phyloP scores from a whole-genome alignment of 2,113 vertebrate species.

The Budorcas taxicolor region DNA sequence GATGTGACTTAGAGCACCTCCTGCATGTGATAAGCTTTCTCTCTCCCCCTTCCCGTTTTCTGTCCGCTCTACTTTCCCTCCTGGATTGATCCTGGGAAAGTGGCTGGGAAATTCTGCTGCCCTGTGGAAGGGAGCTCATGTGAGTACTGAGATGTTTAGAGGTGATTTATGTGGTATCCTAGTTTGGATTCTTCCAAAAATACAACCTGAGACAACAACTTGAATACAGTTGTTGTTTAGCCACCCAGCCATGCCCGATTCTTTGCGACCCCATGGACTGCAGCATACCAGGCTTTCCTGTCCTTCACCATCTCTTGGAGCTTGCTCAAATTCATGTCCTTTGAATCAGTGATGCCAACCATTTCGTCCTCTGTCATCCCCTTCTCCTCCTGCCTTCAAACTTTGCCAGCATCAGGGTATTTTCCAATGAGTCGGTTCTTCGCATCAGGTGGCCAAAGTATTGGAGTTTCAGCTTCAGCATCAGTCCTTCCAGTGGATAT shows the following conservation, averaged over 20 bases:
- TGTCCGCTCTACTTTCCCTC: neutral
- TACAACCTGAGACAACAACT: neutral
- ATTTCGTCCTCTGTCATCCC: neutral
- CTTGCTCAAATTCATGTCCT: neutral
- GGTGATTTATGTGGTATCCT: neutral
- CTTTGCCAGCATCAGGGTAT: neutral
- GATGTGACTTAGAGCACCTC: neutral
- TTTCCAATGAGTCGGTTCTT: neutral
- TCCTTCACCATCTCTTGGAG: neutral
- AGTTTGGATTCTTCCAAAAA: neutral
- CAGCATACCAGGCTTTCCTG: neutral
- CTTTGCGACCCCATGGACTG: neutral
- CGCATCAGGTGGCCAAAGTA: neutral
- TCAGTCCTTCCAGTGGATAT: neutral
- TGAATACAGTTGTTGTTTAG: neutral
- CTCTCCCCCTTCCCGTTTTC: neutral
- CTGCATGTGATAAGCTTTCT: neutral
- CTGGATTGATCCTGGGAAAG: neutral
- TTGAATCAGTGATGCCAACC: neutral
- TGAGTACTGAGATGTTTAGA: neutral
- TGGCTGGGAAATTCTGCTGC: neutral
- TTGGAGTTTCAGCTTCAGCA: neutral
- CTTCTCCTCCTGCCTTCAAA: neutral
- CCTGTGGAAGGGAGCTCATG: neutral
- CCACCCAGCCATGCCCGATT: neutral